Conservation (phyloP, 2,797 vertebrate genomes). For the Acanthurus tractus region DNA sequence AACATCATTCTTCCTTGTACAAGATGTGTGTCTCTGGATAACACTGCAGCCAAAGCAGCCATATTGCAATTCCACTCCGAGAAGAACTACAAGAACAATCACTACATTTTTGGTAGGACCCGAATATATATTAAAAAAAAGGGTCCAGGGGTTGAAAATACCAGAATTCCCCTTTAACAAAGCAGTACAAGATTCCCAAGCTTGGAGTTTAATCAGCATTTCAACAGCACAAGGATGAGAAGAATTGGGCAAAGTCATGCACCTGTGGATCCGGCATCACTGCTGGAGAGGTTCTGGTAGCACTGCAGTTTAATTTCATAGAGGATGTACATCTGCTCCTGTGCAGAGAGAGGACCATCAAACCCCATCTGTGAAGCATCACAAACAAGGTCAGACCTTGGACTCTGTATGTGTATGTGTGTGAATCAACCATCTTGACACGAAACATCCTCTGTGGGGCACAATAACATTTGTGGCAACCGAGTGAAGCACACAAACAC, state of each 20-base stretch:
- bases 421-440: background rate
- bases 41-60: no score
- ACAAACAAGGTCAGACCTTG: constrained; percentile 38
- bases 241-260: constrained; percentile 2
- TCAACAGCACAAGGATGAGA: background rate
- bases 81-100: no score
- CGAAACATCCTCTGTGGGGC: no score
- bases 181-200: background rate
- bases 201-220: background rate
- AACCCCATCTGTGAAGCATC: constrained; percentile 82
- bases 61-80: no score
- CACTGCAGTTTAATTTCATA: constrained; percentile 90
- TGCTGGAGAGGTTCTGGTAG: constrained; percentile 88
- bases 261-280: constrained; percentile 81
- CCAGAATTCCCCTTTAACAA: background rate
- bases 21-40: no score
- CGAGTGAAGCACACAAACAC: no score
- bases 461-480: no score
- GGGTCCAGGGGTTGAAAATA: no score
- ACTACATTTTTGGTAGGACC: no score
- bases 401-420: background rate
- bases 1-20: no score
- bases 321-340: constrained; percentile 91
- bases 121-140: no score
- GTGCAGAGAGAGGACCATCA: constrained; percentile 86